phyloP scores from a whole-genome alignment of 1,140 invertebrate species.

The Drosophila subobscura region DNA sequence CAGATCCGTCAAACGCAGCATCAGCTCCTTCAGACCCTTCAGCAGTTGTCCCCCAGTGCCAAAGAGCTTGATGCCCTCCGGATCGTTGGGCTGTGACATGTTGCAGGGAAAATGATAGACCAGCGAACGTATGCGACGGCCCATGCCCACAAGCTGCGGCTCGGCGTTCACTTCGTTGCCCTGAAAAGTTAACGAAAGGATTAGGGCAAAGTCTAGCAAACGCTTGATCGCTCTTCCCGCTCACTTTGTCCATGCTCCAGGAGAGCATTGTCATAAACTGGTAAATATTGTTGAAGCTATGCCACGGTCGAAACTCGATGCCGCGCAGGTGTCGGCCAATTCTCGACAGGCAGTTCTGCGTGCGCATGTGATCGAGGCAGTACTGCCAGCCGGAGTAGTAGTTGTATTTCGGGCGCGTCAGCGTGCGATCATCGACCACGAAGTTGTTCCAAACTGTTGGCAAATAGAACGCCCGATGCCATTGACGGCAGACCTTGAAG shows the following conservation, averaged over 20 bases:
- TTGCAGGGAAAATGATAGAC: constrained; percentile 93
- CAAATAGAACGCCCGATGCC: constrained; percentile 90
- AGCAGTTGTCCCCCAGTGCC: constrained; percentile 91
- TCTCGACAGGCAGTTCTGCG: constrained; percentile 88
- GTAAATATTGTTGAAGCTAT: constrained; percentile 92
- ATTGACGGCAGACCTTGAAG: constrained; percentile 83
- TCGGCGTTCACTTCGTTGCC: constrained; percentile 52
- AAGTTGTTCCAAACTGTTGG: constrained; percentile 90
- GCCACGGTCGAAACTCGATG: constrained; percentile 89
- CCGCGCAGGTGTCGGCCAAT: constrained; percentile 88
- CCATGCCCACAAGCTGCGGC: constrained; percentile 84
- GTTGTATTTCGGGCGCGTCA: constrained; percentile 91
- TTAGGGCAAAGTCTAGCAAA: no score
- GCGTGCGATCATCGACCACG: constrained; percentile 88
- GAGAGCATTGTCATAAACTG: constrained; percentile 93
- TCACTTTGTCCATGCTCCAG: constrained; percentile 87
- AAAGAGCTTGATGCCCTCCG: constrained; percentile 87
- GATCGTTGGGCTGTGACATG: constrained; percentile 87
- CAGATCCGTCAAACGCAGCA: constrained; percentile 88
- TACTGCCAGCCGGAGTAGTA: constrained; percentile 93
- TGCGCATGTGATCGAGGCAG: constrained; percentile 90
- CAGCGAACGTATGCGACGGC: constrained; percentile 86
- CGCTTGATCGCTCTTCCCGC: not conserved
- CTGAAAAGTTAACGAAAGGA: constrained; percentile 13
- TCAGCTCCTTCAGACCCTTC: constrained; percentile 88